Percentiles rank a stretch among this genome's conserved stretches.
Conservation (phyloP, 2,888 invertebrate species). For the Dyspetes luteomarginatus region DNA sequence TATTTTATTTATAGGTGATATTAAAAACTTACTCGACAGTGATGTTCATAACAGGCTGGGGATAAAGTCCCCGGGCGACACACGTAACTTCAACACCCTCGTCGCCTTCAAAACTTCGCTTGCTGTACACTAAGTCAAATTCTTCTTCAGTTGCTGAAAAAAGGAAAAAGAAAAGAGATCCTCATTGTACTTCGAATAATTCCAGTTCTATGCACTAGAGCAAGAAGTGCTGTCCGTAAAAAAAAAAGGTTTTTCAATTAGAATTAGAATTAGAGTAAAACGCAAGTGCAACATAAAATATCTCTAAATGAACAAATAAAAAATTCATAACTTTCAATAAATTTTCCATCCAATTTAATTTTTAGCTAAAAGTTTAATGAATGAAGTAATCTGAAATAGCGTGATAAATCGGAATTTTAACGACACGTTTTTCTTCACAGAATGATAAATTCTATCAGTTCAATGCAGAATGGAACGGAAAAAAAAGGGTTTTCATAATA, state of each 20-base stretch:
- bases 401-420: background rate
- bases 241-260: too few relatives aligned
- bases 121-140: slow-evolving; percentile 77
- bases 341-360: too few relatives aligned
- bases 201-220: too few relatives aligned
- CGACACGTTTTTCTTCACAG: background rate
- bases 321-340: too few relatives aligned
- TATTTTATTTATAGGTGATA: background rate
- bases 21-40: slow-evolving; percentile 79
- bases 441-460: background rate
- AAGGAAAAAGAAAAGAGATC: slow-evolving; percentile 56
- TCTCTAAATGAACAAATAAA: slow-evolving; percentile 60
- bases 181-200: too few relatives aligned
- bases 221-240: too few relatives aligned
- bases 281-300: too few relatives aligned
- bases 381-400: too few relatives aligned
- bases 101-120: slow-evolving; percentile 73
- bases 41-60: slow-evolving; percentile 80
- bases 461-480: background rate
- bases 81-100: slow-evolving; percentile 79
- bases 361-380: too few relatives aligned
- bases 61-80: slow-evolving; percentile 78
- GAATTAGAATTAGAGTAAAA: too few relatives aligned
- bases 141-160: slow-evolving; percentile 79
- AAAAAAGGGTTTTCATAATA: background rate